These are phyloP conservation scores for Tetragnatha montana DNA, from an alignment of 2,888 invertebrate genomes.

Conservation along the genomic window DNA sequence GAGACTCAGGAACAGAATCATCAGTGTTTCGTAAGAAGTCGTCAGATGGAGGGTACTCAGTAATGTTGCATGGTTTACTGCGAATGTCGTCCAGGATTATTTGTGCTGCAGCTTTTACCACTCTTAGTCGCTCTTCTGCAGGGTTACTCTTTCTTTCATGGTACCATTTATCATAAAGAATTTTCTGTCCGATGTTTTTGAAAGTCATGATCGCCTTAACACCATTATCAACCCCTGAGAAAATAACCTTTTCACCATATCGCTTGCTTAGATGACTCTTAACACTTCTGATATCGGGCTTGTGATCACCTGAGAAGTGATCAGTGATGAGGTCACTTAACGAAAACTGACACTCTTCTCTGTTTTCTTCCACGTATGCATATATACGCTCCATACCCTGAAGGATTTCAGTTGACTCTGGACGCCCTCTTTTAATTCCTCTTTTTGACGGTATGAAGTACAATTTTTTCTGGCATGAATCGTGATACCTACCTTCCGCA, in stretches of 20 bases:
- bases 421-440: neutral
- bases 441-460: neutral
- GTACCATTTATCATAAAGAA: neutral
- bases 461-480: neutral
- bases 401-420: neutral
- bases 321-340: neutral
- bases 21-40: conserved; percentile 16
- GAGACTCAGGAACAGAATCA: conserved; percentile 13
- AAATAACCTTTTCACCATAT: neutral
- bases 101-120: neutral
- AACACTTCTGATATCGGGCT: neutral
- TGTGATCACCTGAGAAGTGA: neutral
- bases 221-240: neutral
- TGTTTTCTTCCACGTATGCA: conserved; percentile 8
- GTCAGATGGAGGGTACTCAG: neutral
- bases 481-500: neutral
- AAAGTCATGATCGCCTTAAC: neutral
- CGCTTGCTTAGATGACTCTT: neutral
- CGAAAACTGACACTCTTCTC: conserved; percentile 20
- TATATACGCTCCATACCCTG: conserved; percentile 15
- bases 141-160: neutral
- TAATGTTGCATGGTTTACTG: neutral
- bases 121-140: neutral
- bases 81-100: neutral
- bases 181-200: neutral